Base-by-base conservation (phyloP, 2,113 vertebrate species). In the Pseudois nayaur region DNA sequence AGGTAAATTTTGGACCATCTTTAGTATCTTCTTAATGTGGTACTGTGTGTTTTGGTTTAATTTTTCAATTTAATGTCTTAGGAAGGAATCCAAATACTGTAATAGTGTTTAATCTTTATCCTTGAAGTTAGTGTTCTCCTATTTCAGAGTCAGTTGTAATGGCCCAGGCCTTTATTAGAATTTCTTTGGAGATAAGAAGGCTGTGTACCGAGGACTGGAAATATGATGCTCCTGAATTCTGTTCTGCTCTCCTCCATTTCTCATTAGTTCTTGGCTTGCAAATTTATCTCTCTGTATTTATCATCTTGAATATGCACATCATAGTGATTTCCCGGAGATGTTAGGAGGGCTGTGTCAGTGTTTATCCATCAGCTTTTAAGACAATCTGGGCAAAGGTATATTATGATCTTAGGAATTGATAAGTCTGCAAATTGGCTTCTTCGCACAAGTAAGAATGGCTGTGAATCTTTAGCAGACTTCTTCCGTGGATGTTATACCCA, bases 1-100 rank as follows among this genome's bases (percentile, higher is more conserved):
- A 76, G n/a, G 10, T 91, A 87, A 60, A 85, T 60, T 95, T 96
- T 62, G 67, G 54, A 64, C 8, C 23, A 92, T 33, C 3, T 96
- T 50, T 94, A 31, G 36, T 85, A 55, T 78, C 29, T 76, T 82
- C 29, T 67, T 78, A 79, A 79, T 23, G 43, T 60, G 48, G 3
- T 85, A 55, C 48, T 81, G 1, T 71, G 89, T n/a, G 14, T 71
- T 93, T 62, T 93, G 33, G 43, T 74, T 96, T 62, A 71, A 23
- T 74, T 97, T 91, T 96, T 92, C 54, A 86, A 33, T 52, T 94
- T 93, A 91, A 86, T 91, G 40, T 85, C 88, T 87, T 93, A 86
- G 57, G 48, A 89, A 59, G 43, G 54, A 59, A 48, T 79, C 27
- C 43, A 89, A 13, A 91, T 93, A 94, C 27, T 78, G 25, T 40